Evolutionary conservation across 1,140 invertebrate species (phyloP), one percentile per base, ranked within the genome.

Genomic region (Idris sp.): DNA sequence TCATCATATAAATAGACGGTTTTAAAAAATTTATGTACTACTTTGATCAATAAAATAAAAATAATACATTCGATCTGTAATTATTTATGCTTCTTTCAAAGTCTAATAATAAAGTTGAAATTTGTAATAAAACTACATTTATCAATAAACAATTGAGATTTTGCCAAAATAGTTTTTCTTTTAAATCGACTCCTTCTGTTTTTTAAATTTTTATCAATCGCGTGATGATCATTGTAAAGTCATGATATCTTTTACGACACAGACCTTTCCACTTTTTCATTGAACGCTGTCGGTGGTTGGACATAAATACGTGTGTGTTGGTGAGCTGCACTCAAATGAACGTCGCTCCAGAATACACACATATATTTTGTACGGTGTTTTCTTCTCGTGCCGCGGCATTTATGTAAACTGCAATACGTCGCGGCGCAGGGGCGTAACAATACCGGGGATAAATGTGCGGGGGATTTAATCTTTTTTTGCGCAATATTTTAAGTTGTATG

Each of bases 221-320:
- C 26, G 33, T 43, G 62, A 67, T 67, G 36, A 71, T 71, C 67
- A 62, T 71, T 56, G 58, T 49, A 49, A 61, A 56, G 46, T 18
- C 33, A 51, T 35, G 35, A n/a, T n/a, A n/a, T 38, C 41, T 64
- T 64, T 73, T 64, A 58, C 51, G 58, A n/a, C n/a, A 58, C 36
- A 14, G 36, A 59, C 69, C 38, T 73, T 53, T 65, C 56, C 69
- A 44, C 59, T 73, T 38, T 53, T 59, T 53, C 59, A 65, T 73
- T 73, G 67, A 48, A 28, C 10, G 38, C 7, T 1, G 31, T 13
- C 19, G 43, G 16, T 25, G 58, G 22, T 38, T 25, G 16, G 16
- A 44, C 49, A 44, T 62, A 49, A 6, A 0, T 56, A 28, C 2
- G 22, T n/a, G 35, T 6, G 31, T 41, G 18, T 25, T 49, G 8